Conservation (phyloP, 1,140 invertebrate genomes). For the Lepidurus arcticus region DNA sequence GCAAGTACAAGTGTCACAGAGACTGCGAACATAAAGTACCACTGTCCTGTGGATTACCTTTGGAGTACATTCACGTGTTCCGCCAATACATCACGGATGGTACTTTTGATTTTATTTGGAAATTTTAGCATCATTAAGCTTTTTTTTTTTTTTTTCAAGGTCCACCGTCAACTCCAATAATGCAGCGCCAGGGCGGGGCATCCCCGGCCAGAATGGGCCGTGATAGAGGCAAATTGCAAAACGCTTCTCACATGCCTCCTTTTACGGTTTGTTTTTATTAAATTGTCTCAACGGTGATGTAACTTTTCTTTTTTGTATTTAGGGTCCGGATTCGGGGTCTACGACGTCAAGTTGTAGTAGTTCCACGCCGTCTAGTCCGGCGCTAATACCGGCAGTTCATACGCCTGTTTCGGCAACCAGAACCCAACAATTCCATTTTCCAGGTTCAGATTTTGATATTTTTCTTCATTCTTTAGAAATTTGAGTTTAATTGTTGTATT, state of each 20-base stretch:
- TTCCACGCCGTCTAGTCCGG: constrained; percentile 90
- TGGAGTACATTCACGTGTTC: constrained; percentile 71
- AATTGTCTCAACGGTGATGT: constrained; percentile 1
- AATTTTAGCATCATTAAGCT: not conserved
- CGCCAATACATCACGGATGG: constrained; percentile 36
- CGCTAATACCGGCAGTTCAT: constrained; percentile 52
- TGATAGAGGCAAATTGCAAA: not conserved
- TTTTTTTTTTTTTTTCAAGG: not conserved
- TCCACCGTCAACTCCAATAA: constrained; percentile 19
- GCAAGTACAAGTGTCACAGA: constrained; percentile 89
- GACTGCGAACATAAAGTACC: constrained; percentile 87
- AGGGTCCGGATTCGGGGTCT: constrained; percentile 71
- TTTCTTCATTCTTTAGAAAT: not conserved
- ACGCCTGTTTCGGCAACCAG: constrained; percentile 51
- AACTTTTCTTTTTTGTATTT: not conserved
- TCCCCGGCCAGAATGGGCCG: not conserved
- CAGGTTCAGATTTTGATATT: constrained; percentile 51
- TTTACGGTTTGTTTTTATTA: not conserved
- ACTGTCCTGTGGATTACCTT: constrained; percentile 81
- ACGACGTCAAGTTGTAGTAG: constrained; percentile 94
- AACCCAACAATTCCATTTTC: constrained; percentile 75
- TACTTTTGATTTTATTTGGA: not conserved
- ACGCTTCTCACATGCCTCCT: not conserved
- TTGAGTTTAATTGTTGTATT: not conserved
- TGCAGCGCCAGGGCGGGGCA: constrained; percentile 26